A percentile compares a stretch with the other conserved stretches of the same genome.
phyloP scores from a whole-genome alignment of 2,888 invertebrate species.

The Conops quadrifasciatus region DNA sequence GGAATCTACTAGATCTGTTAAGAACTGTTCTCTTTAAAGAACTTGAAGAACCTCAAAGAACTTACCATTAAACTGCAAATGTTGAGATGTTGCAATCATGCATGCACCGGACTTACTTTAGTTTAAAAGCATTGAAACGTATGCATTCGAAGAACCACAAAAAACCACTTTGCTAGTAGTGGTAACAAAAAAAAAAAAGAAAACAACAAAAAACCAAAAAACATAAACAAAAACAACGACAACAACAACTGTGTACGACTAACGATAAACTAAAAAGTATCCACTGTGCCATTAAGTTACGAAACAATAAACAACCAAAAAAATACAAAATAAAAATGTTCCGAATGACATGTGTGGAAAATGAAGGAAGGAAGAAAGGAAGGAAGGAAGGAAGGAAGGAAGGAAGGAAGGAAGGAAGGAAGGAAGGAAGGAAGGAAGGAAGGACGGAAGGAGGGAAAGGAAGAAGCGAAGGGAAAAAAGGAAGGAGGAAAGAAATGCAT shows the following conservation, averaged over 20 bases:
- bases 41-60: too few species aligned
- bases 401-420: neutral
- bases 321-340: neutral
- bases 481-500: neutral
- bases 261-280: conserved; percentile 4
- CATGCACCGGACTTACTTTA: neutral
- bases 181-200: neutral
- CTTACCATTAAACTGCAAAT: neutral
- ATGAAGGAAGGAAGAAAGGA: neutral
- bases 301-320: neutral
- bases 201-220: neutral
- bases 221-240: neutral
- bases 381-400: neutral
- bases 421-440: neutral
- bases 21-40: too few species aligned
- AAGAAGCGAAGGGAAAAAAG: neutral
- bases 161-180: neutral
- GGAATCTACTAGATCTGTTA: too few species aligned
- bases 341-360: neutral
- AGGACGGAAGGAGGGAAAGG: neutral
- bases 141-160: neutral
- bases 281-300: neutral
- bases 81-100: neutral
- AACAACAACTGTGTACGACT: neutral
- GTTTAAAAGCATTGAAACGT: neutral